Evolutionary conservation across 1,140 invertebrate genomes (phyloP), one percentile per base, ranked within the genome.

Genomic region (Halictus rubicundus): DNA sequence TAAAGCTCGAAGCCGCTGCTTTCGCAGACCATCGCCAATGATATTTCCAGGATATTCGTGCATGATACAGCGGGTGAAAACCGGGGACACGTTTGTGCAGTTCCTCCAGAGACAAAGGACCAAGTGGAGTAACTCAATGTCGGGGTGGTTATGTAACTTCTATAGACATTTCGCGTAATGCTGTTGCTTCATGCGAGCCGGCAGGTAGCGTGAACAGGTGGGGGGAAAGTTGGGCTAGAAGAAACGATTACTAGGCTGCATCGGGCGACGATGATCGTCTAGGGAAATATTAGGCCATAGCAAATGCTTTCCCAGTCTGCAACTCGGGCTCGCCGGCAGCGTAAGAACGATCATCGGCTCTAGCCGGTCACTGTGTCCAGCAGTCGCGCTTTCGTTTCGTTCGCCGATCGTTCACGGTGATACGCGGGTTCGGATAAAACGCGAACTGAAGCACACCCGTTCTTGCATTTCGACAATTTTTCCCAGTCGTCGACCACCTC

Each of bases 261-360:
- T 69, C 60, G 52, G 21, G 25, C 14, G 32, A 21, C 49, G 73
- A 81, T 77, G 65, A 80, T 16, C 59, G 65, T 69, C 46, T 46
- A 46, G 59, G 46, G 63, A 64, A 80, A 76, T 73, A 79, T 79
- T 54, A 57, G 52, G 60, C 68, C 64, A 32, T 12, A 60, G 23
- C 63, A 61, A 32, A 71, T 70, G 73, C 83, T 82, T 87, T 82
- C 86, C 88, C 89, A 89, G 89, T 92, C 82, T 81, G 77, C 78
- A 84, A 83, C 74, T 32, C 32, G 79, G 80, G 74, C 85, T 87
- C 84, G 80, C 86, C 78, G 70, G 70, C 80, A 64, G 77, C 69
- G 73, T 83, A 80, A 81, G 60, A 80, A 60, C 54, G 46, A 64
- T 59, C 52, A 63, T 64, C 42, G 59, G n/a, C 70, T 39, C 27